phyloP scores from a whole-genome alignment of 2,888 invertebrate species.

The Oligia fasciuncula region DNA sequence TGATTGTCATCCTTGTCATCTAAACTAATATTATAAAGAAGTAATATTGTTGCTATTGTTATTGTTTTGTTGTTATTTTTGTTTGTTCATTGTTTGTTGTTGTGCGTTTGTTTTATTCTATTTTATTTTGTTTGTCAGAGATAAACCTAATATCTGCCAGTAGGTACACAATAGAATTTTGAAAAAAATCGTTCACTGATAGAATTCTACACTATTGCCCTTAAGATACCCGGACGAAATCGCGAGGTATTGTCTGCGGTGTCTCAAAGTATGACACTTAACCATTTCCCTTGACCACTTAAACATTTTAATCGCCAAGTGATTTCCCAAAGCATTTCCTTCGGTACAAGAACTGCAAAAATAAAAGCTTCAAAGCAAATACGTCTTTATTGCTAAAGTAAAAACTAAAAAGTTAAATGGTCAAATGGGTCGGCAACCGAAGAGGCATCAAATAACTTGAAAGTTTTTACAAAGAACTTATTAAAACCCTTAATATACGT shows the following conservation, averaged over 20 bases:
- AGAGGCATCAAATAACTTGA: slow-evolving; percentile 23
- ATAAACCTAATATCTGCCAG: neutral
- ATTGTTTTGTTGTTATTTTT: too few species aligned
- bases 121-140: neutral
- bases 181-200: neutral
- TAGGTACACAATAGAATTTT: neutral
- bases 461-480: slow-evolving; percentile 46
- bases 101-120: too few species aligned
- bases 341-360: neutral
- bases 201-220: neutral
- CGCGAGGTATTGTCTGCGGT: neutral
- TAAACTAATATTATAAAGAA: neutral
- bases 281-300: too few species aligned
- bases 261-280: neutral
- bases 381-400: slow-evolving; percentile 20
- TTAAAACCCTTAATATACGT: too few species aligned
- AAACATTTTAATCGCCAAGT: too few species aligned
- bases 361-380: neutral
- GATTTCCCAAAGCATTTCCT: neutral
- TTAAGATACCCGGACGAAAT: too few species aligned
- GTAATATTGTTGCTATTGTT: neutral
- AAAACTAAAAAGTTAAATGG: slow-evolving; percentile 47
- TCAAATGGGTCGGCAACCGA: slow-evolving; percentile 49
- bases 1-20: neutral
- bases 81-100: too few species aligned